A percentile compares a stretch with the other conserved stretches of the same genome.
Conservation (phyloP, 1,140 invertebrate species). For the Tribolium castaneum region DNA sequence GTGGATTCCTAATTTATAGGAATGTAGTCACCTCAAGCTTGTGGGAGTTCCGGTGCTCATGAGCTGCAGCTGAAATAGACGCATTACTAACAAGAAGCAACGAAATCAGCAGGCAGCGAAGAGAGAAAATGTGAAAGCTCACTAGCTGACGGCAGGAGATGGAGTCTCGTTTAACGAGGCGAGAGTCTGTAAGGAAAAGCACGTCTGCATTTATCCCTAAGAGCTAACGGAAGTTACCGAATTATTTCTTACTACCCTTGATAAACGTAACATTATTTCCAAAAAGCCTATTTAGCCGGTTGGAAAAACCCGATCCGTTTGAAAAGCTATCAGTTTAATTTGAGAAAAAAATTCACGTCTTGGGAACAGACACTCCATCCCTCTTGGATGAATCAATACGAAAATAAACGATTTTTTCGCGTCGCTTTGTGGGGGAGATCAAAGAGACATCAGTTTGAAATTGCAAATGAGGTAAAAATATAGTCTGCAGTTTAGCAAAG, state of each 20-base stretch:
- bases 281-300: slow-evolving; percentile 20
- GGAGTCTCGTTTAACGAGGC: slow-evolving; percentile 26
- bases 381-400: not conserved
- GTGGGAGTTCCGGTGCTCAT: not conserved
- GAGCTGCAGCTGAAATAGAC: slow-evolving; percentile 12
- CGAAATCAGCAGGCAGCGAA: slow-evolving; percentile 32
- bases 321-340: not conserved
- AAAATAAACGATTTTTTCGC: slow-evolving; percentile 7
- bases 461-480: slow-evolving; percentile 26
- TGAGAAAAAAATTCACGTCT: not conserved
- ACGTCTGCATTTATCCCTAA: slow-evolving; percentile 32
- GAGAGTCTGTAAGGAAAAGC: slow-evolving; percentile 27
- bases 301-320: not conserved
- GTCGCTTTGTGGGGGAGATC: not conserved
- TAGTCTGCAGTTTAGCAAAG: not conserved
- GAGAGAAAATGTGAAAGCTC: slow-evolving; percentile 34
- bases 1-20: slow-evolving; percentile 12
- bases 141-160: slow-evolving; percentile 28
- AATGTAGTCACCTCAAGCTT: not conserved
- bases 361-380: not conserved
- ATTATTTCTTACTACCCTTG: slow-evolving; percentile 18
- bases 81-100: slow-evolving; percentile 29
- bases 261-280: slow-evolving; percentile 30
- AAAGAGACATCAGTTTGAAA: slow-evolving; percentile 9
- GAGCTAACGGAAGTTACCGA: slow-evolving; percentile 33